Conservation (phyloP, 2,113 vertebrate species). For the Cyanistes caeruleus region DNA sequence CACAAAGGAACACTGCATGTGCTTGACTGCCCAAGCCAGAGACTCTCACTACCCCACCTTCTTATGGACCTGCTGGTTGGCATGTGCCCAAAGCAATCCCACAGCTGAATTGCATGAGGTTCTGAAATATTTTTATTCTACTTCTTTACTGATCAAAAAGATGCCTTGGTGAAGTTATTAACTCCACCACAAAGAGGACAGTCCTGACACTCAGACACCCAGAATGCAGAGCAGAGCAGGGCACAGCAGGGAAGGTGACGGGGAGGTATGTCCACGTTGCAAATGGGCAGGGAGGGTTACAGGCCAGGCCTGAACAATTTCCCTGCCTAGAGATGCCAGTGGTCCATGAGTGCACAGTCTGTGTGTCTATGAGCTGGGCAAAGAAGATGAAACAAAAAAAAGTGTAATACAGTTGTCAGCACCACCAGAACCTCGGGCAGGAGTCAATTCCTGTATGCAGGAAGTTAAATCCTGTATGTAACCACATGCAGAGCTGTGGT, state of each 20-base stretch:
- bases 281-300: not conserved
- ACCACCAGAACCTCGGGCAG: not conserved
- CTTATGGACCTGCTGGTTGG: not conserved
- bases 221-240: not conserved
- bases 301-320: not conserved
- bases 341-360: not conserved
- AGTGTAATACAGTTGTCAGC: not conserved
- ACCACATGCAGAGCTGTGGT: not conserved
- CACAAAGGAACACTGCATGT: not conserved
- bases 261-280: accelerated
- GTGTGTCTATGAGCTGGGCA: not conserved
- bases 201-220: not conserved
- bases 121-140: not conserved
- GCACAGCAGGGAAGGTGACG: not conserved
- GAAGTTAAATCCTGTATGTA: not conserved
- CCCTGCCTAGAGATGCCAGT: not conserved
- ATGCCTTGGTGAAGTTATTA: not conserved
- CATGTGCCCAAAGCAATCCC: not conserved
- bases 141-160: not conserved
- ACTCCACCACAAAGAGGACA: not conserved
- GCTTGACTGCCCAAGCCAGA: not conserved
- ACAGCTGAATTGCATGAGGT: not conserved
- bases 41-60: not conserved
- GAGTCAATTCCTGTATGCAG: not conserved
- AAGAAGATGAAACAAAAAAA: not conserved